These are phyloP conservation scores for Synanthedon vespiformis DNA, from an alignment of 2,888 invertebrate genomes.

Conservation along the genomic window DNA sequence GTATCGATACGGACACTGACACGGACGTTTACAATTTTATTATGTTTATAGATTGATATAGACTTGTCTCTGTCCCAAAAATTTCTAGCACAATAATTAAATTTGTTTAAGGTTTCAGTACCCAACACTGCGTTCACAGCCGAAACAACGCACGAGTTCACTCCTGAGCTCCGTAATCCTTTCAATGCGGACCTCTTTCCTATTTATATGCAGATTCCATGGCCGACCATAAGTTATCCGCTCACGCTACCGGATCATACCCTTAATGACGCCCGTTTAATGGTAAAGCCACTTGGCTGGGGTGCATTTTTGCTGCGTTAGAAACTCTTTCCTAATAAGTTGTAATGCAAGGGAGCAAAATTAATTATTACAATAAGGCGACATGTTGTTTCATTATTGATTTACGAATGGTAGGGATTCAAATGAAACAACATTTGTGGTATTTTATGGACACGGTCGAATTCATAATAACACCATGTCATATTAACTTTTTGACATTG, in stretches of 20 bases:
- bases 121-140: no score
- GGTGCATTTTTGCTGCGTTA: conserved; percentile 35
- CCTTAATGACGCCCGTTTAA: conserved; percentile 59
- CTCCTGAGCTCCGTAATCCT: conserved; percentile 22
- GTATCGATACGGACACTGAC: no score
- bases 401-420: conserved; percentile 22
- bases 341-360: conserved; percentile 46
- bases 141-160: not conserved
- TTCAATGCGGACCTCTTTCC: conserved; percentile 41
- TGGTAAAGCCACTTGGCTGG: conserved; percentile 42
- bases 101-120: not conserved
- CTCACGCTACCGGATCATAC: conserved; percentile 57
- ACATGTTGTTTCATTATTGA: conserved; percentile 58
- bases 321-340: conserved; percentile 37
- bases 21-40: no score
- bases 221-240: conserved; percentile 65
- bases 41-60: no score
- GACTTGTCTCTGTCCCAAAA: no score
- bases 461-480: no score
- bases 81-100: not conserved
- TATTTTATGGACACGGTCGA: no score
- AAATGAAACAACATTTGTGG: no score
- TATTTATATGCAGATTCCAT: conserved; percentile 69
- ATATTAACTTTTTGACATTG: no score
- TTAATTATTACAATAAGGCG: conserved; percentile 58